phyloP scores from a whole-genome alignment of 1,140 invertebrate genomes.

The Dinothrombium tinctorium region DNA sequence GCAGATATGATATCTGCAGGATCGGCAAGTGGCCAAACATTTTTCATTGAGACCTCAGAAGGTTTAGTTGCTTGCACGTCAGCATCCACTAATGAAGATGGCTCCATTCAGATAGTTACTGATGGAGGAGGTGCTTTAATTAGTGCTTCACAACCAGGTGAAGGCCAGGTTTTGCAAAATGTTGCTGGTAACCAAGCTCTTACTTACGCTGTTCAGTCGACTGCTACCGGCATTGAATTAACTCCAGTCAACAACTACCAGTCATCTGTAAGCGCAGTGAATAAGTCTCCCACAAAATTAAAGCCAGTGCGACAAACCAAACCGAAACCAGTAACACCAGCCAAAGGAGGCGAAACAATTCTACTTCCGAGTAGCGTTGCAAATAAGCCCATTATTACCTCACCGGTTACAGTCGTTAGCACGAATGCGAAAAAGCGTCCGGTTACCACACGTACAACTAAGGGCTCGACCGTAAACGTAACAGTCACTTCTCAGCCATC shows the following conservation, averaged over 20 bases:
- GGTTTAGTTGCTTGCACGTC: conserved; percentile 5
- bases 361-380: background rate
- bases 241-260: conserved; percentile 4
- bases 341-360: background rate
- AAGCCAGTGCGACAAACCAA: background rate
- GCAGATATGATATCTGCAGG: conserved; percentile 2
- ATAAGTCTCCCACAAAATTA: background rate
- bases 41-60: conserved; percentile 6
- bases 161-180: background rate
- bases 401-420: background rate
- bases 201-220: conserved; percentile 3
- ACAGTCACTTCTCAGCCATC: background rate
- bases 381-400: background rate
- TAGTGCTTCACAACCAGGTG: background rate
- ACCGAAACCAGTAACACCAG: background rate
- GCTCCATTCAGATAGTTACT: conserved; percentile 1
- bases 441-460: background rate
- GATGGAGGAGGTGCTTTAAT: background rate
- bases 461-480: background rate
- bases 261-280: background rate
- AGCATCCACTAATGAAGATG: conserved; percentile 2
- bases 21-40: background rate
- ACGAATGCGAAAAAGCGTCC: background rate
- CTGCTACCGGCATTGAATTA: background rate
- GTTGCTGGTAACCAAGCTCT: background rate